Conservation (phyloP, 2,113 vertebrate species). For the human region GRCh38 chr7:119107001-119107500, state of each 20-base stretch:
- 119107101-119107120: not conserved
- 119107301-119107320: not conserved
- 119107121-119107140: not conserved
- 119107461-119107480: not conserved
- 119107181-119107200: not conserved
- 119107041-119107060: not conserved
- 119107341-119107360: not conserved
- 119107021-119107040: not conserved
- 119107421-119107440: not conserved
- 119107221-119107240: not conserved
- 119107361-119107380: not conserved
- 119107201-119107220: not conserved
- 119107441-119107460: not conserved
- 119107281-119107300: not conserved
- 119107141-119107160: not conserved
- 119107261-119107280: not conserved
- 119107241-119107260: not conserved
- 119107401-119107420: not conserved
- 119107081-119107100: slow-evolving; percentile 5
- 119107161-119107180: not conserved
- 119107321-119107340: not conserved
- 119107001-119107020: not conserved
- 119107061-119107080: not conserved
- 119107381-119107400: not conserved
- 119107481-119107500: not conserved